These are phyloP conservation scores for Tetraneura akinire DNA, from an alignment of 1,140 invertebrate species.

Conservation along the genomic window DNA sequence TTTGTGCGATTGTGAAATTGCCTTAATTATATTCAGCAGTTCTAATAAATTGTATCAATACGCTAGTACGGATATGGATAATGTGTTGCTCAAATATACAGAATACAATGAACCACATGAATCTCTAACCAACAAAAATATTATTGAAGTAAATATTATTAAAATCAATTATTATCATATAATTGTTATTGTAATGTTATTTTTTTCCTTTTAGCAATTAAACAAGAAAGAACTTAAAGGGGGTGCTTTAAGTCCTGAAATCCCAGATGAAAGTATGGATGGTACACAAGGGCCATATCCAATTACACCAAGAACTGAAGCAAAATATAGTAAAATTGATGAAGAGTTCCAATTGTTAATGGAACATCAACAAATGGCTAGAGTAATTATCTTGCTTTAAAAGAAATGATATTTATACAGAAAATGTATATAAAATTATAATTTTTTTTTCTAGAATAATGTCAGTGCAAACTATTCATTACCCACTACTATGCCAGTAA, in stretches of 20 bases:
- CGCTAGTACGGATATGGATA: background rate
- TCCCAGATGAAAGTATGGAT: slow-evolving; percentile 84
- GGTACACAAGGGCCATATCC: slow-evolving; percentile 65
- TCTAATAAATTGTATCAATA: background rate
- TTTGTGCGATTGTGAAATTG: background rate
- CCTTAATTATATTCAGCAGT: background rate
- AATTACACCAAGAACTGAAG: slow-evolving; percentile 87
- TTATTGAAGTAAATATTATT: background rate
- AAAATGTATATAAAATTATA: too few relatives aligned
- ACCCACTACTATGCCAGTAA: slow-evolving; percentile 72
- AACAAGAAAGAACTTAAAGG: slow-evolving; percentile 99
- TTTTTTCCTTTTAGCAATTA: slow-evolving; percentile 78
- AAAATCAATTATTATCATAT: too few relatives aligned
- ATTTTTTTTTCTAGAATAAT: slow-evolving; percentile 57
- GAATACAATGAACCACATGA: background rate
- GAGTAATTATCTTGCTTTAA: slow-evolving; percentile 60
- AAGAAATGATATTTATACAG: slow-evolving; percentile 51
- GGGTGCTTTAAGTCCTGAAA: slow-evolving; percentile 93
- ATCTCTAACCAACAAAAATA: background rate
- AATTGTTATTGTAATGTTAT: too few relatives aligned
- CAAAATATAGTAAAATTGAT: slow-evolving; percentile 94
- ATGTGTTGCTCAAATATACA: background rate
- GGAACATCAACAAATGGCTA: slow-evolving; percentile 76
- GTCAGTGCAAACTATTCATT: slow-evolving; percentile 70
- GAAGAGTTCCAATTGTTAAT: slow-evolving; percentile 97